These are phyloP conservation scores for Pachyseris speciosa DNA, from an alignment of 64 coral and sea anemone genomes.

Conservation along the genomic window DNA sequence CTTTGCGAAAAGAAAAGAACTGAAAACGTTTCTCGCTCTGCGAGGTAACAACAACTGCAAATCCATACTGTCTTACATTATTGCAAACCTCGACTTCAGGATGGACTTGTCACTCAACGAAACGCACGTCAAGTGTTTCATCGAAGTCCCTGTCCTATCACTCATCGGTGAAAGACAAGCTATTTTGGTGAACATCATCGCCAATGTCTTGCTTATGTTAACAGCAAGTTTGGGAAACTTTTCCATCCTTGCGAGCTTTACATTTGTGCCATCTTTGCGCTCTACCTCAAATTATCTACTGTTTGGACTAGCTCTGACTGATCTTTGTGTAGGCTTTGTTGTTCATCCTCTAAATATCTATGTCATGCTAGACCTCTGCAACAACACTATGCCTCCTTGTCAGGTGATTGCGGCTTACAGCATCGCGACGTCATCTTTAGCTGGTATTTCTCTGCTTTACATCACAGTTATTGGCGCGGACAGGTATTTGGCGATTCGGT, in stretches of 20 bases:
- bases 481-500: neutral
- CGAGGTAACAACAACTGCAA: no score
- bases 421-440: neutral
- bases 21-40: no score
- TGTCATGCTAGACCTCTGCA: neutral
- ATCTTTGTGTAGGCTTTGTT: neutral
- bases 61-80: no score
- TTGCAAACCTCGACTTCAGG: no score
- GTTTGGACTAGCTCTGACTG: slow-evolving; percentile 13
- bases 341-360: slow-evolving; percentile 19
- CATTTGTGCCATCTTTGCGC: neutral
- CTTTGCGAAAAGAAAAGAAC: no score
- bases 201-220: neutral
- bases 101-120: no score
- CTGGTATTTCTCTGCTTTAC: neutral
- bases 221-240: neutral
- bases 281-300: neutral
- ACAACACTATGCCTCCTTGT: neutral
- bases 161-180: neutral
- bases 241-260: slow-evolving; percentile 11
- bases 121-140: no score
- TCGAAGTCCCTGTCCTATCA: neutral
- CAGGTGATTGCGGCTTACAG: neutral
- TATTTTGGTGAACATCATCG: neutral
- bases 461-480: neutral